phyloP scores from a whole-genome alignment of 2,888 invertebrate genomes.

The Subacronicta megacephala region DNA sequence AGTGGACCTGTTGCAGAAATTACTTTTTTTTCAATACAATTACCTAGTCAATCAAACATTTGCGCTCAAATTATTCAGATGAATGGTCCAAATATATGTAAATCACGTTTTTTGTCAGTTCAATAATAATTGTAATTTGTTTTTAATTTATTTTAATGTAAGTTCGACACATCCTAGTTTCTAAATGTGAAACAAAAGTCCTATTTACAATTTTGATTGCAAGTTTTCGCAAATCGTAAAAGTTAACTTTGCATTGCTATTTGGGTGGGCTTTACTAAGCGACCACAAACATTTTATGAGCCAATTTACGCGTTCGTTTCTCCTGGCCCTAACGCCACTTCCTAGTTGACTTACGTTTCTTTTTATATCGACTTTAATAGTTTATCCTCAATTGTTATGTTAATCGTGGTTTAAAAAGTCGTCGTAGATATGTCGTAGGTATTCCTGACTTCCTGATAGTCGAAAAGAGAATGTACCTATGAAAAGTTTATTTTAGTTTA shows the following conservation, averaged over 20 bases:
- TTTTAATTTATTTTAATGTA: conserved; percentile 4
- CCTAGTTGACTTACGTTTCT: conserved; percentile 29
- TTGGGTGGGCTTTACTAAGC: conserved; percentile 29
- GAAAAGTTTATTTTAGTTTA: too few species aligned
- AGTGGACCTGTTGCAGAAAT: conserved; percentile 23
- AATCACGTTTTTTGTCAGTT: not conserved
- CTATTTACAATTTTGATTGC: conserved; percentile 12
- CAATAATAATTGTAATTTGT: not conserved
- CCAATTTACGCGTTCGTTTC: conserved; percentile 32
- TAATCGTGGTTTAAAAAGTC: conserved; percentile 24
- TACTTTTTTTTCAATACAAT: conserved; percentile 28
- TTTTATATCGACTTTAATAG: conserved; percentile 43
- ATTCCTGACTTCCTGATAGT: not conserved
- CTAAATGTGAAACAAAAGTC: conserved; percentile 13
- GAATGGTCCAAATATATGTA: conserved; percentile 34
- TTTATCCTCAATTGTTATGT: conserved; percentile 24
- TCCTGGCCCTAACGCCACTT: conserved; percentile 26
- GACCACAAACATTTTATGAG: conserved; percentile 45
- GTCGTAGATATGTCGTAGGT: not conserved
- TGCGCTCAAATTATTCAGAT: conserved; percentile 24
- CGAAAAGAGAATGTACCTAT: too few species aligned
- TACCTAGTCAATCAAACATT: conserved; percentile 18
- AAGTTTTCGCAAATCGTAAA: conserved; percentile 40
- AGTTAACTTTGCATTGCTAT: conserved; percentile 41
- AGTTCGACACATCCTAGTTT: conserved; percentile 7